These are phyloP conservation scores for Allolobophora icterica DNA, from an alignment of 2,888 invertebrate genomes.

Conservation along the genomic window DNA sequence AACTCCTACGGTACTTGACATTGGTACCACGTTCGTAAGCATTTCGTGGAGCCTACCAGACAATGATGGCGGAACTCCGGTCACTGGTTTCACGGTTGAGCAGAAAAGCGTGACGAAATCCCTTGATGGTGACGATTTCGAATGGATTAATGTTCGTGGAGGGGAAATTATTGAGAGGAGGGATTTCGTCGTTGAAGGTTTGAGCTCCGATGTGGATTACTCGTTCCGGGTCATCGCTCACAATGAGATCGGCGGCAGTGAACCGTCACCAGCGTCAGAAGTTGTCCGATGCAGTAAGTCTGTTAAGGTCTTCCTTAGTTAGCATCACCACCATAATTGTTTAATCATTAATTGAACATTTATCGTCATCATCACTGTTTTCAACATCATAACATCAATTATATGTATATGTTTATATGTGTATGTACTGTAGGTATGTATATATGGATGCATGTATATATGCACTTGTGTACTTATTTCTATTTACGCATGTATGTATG, in stretches of 20 bases:
- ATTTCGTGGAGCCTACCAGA: conserved; percentile 61
- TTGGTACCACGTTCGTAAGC: conserved; percentile 43
- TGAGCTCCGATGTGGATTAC: conserved; percentile 67
- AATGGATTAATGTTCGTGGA: conserved; percentile 48
- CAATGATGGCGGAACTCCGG: conserved; percentile 63
- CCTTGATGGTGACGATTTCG: conserved; percentile 58
- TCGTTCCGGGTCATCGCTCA: conserved; percentile 84
- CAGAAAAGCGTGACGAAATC: conserved; percentile 73
- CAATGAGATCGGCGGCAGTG: conserved; percentile 76
- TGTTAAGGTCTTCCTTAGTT: too few relatives aligned
- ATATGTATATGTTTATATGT: background rate
- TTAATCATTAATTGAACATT: background rate
- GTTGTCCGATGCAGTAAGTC: conserved; percentile 43
- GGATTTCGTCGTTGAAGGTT: conserved; percentile 55
- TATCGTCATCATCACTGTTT: background rate
- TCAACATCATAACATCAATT: background rate
- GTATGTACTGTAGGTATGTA: background rate
- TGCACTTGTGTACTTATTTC: background rate
- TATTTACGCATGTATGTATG: background rate
- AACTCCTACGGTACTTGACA: conserved; percentile 37
- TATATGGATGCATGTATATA: background rate
- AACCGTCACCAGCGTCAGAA: conserved; percentile 32
- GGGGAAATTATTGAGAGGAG: conserved; percentile 43
- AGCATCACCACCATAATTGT: too few relatives aligned
- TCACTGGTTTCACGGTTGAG: conserved; percentile 53